Percentiles rank a stretch among this genome's conserved stretches.
Conservation (phyloP, 2,888 invertebrate species). For the Agrochola lota region DNA sequence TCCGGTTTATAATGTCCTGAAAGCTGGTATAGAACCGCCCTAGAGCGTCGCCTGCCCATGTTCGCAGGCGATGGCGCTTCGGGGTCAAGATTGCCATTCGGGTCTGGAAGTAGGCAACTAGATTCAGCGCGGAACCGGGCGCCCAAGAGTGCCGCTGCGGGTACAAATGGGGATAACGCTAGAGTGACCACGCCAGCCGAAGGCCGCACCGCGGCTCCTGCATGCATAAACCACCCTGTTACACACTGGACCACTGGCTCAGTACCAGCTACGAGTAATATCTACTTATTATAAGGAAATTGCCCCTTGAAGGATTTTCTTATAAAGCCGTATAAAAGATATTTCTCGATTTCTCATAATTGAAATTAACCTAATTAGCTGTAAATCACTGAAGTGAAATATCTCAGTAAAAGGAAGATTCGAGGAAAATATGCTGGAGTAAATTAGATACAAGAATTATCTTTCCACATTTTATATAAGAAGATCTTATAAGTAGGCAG, state of each 20-base stretch:
- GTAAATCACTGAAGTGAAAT: slow-evolving; percentile 14
- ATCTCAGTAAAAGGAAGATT: slow-evolving; percentile 9
- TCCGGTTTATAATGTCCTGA: slow-evolving; percentile 99
- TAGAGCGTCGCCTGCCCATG: slow-evolving; percentile 97
- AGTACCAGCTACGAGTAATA: slow-evolving; percentile 60
- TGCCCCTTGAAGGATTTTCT: slow-evolving; percentile 64
- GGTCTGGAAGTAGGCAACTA: slow-evolving; percentile 95
- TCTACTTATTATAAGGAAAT: slow-evolving; percentile 61
- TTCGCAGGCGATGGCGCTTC: slow-evolving; percentile 96
- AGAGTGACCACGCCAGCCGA: slow-evolving; percentile 91
- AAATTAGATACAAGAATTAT: slow-evolving; percentile 57
- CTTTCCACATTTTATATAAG: slow-evolving; percentile 63
- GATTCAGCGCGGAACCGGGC: slow-evolving; percentile 95
- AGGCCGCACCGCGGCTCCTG: slow-evolving; percentile 91
- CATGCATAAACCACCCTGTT: slow-evolving; percentile 90
- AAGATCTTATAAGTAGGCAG: slow-evolving; percentile 67
- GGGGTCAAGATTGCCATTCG: slow-evolving; percentile 95
- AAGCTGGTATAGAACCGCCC: slow-evolving; percentile 98
- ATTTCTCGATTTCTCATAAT: slow-evolving; percentile 46
- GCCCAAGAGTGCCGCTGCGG: slow-evolving; percentile 94
- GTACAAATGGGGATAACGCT: slow-evolving; percentile 91
- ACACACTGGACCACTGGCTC: slow-evolving; percentile 70
- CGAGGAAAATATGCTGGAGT: slow-evolving; percentile 16
- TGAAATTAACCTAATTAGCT: slow-evolving; percentile 14
- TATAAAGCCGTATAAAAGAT: slow-evolving; percentile 53